Percentiles rank a stretch among this genome's conserved stretches.
Evolutionary conservation across 2,797 vertebrate genomes (phyloP).

Genomic region (Thunnus albacares): DNA sequence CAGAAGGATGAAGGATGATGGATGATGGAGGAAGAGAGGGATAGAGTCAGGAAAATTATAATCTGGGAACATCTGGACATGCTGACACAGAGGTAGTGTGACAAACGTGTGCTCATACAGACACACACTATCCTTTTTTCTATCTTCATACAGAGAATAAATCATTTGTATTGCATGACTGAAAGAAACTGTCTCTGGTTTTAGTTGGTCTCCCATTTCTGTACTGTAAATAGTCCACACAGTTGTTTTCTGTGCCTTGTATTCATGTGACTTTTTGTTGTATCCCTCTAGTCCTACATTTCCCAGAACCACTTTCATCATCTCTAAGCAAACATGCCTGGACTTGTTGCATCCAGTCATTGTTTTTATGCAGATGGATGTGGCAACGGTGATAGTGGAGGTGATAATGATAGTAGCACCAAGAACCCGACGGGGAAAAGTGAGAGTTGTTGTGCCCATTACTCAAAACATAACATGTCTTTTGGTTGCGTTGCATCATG

Average conservation of each 20-base stretch:
- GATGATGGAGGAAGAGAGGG: conserved; percentile 48
- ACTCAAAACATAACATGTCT: conserved; percentile 20
- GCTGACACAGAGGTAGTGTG: conserved; percentile 31
- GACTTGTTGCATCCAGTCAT: no score
- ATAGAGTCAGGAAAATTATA: conserved; percentile 57
- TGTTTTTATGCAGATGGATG: conserved; percentile 21
- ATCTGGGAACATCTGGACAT: conserved; percentile 80
- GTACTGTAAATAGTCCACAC: neutral
- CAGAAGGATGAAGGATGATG: conserved; percentile 61
- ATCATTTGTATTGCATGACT: conserved; percentile 11
- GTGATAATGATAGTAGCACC: conserved; percentile 19
- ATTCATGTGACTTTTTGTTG: neutral
- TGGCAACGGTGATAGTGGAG: conserved; percentile 10
- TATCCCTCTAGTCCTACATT: conserved; percentile 54
- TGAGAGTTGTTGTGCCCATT: conserved; percentile 8
- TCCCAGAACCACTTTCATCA: conserved; percentile 59
- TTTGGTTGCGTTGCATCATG: conserved; percentile 3
- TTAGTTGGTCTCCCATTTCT: neutral
- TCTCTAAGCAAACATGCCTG: conserved; percentile 32
- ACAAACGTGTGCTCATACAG: conserved; percentile 23
- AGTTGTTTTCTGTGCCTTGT: neutral
- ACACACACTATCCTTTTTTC: conserved; percentile 18
- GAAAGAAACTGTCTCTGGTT: neutral
- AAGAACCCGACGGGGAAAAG: neutral
- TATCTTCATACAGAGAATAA: neutral